phyloP scores from a whole-genome alignment of 2,888 invertebrate species.

The Epiblema foenella region DNA sequence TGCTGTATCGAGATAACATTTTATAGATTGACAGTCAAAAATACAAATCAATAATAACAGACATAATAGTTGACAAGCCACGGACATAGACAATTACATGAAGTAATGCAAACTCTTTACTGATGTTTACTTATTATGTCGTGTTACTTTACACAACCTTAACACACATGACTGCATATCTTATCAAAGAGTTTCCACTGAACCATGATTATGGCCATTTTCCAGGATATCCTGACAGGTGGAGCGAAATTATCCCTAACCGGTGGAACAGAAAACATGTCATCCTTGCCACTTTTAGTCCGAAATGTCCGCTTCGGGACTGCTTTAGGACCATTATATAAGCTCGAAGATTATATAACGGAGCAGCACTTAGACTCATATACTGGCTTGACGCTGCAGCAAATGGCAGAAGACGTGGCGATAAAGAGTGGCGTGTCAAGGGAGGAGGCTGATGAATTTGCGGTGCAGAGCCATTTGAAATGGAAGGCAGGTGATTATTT shows the following conservation, averaged over 20 bases:
- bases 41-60: no score
- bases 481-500: slow-evolving; percentile 90
- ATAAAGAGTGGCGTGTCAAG: slow-evolving; percentile 89
- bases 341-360: slow-evolving; percentile 89
- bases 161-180: no score
- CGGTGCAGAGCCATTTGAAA: slow-evolving; percentile 90
- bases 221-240: slow-evolving; percentile 91
- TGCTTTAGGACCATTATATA: slow-evolving; percentile 89
- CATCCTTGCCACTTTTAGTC: slow-evolving; percentile 92
- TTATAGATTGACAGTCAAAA: no score
- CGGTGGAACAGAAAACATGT: slow-evolving; percentile 98
- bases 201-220: neutral
- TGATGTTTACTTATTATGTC: no score
- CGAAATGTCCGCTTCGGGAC: slow-evolving; percentile 96
- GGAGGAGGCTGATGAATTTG: slow-evolving; percentile 92
- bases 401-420: slow-evolving; percentile 95
- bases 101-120: no score
- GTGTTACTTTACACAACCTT: no score
- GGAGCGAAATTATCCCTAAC: slow-evolving; percentile 92
- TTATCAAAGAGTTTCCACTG: no score
- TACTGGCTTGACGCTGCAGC: slow-evolving; percentile 94
- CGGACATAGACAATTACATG: no score
- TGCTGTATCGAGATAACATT: no score
- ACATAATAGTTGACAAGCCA: no score
- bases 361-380: slow-evolving; percentile 87